Percentiles rank a stretch among this genome's conserved stretches.
Evolutionary conservation across 2,113 vertebrate genomes (phyloP).

Genomic region (Mastomys coucha): DNA sequence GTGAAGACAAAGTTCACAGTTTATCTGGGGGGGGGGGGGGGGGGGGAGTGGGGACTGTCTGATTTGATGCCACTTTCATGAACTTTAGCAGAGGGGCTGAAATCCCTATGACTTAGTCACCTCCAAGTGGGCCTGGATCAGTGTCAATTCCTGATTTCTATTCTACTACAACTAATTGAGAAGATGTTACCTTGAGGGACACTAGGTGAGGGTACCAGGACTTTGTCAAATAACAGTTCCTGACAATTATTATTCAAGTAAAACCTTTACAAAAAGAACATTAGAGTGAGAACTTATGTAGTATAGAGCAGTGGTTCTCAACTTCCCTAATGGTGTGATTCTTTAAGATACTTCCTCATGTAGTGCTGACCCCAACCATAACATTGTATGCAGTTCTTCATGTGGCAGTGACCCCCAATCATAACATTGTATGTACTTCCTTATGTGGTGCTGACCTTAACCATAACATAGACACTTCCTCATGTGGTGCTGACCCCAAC

Average conservation of each 20-base stretch:
- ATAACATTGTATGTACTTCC: background rate
- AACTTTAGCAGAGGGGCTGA: background rate
- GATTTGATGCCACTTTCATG: background rate
- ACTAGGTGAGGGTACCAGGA: background rate
- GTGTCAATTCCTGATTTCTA: background rate
- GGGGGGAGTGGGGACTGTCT: background rate
- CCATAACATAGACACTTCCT: background rate
- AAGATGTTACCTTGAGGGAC: background rate
- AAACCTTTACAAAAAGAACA: background rate
- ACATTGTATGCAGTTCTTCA: background rate
- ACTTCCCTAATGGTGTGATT: background rate
- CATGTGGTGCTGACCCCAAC: too few species aligned
- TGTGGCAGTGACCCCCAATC: background rate
- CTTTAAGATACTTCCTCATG: background rate
- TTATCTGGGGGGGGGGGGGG: background rate
- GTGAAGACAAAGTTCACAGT: background rate
- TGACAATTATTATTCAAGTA: background rate
- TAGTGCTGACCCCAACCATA: accelerated
- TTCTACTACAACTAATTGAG: background rate
- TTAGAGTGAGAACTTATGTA: background rate
- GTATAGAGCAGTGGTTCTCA: background rate
- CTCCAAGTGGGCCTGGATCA: too few species aligned
- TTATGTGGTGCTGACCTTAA: background rate
- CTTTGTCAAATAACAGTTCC: background rate
- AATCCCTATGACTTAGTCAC: background rate